phyloP scores from a whole-genome alignment of 2,797 vertebrate species.

The Morelia viridis region DNA sequence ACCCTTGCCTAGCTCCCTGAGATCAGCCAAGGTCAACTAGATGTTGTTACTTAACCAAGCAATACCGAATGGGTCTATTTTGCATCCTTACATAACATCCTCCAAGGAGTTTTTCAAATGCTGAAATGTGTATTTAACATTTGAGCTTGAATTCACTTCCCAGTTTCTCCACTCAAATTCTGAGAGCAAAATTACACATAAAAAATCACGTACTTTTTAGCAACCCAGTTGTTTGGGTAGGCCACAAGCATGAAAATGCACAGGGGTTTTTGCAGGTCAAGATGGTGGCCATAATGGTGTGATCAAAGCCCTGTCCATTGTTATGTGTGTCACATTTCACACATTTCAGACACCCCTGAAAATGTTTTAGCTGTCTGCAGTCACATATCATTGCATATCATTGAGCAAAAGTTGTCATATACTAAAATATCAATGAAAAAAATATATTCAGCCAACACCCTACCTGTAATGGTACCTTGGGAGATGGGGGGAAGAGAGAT shows the following conservation, averaged over 20 bases:
- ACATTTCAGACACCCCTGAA: background rate
- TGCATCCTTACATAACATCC: background rate
- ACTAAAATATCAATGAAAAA: background rate
- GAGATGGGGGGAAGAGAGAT: no score
- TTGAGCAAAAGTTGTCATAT: background rate
- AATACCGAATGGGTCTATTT: background rate
- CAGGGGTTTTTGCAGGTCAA: background rate
- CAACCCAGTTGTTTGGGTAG: background rate
- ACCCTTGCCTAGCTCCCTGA: background rate
- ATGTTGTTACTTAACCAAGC: background rate
- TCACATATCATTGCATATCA: background rate
- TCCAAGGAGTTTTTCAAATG: background rate
- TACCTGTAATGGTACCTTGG: no score
- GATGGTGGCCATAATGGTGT: background rate
- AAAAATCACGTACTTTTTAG: background rate
- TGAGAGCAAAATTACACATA: background rate
- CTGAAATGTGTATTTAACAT: background rate
- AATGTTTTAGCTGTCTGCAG: background rate
- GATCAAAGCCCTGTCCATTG: background rate
- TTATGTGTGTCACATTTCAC: background rate
- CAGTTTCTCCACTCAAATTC: background rate
- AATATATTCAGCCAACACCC: background rate
- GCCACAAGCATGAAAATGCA: background rate
- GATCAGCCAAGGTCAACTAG: background rate
- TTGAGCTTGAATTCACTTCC: background rate